Percentiles rank a stretch among this genome's conserved stretches.
These are phyloP conservation scores for Hyposoter didymator DNA, from an alignment of 2,888 invertebrate species.

Conservation along the genomic window DNA sequence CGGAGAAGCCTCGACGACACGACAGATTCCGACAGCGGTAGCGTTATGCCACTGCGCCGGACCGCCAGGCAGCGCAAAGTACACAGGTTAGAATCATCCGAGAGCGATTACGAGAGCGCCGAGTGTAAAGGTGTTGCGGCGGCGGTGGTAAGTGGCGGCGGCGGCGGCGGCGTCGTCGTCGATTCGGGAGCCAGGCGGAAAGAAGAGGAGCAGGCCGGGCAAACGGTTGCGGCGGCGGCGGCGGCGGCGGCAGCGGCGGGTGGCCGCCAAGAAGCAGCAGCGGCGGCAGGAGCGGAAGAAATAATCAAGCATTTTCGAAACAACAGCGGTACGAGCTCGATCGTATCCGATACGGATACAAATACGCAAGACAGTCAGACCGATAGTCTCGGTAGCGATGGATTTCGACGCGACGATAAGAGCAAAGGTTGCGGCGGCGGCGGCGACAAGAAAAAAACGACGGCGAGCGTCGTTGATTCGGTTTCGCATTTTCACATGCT, in stretches of 20 bases:
- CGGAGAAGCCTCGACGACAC: slow-evolving; percentile 80
- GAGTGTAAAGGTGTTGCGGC: slow-evolving; percentile 71
- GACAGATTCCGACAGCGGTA: slow-evolving; percentile 81
- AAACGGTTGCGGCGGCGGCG: neutral
- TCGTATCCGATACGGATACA: slow-evolving; percentile 83
- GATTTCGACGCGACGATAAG: slow-evolving; percentile 78
- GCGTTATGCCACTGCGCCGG: slow-evolving; percentile 75
- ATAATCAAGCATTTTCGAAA: slow-evolving; percentile 76
- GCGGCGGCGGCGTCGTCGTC: neutral
- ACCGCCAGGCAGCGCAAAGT: slow-evolving; percentile 77
- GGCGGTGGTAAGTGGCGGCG: neutral
- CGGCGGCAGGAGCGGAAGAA: no score
- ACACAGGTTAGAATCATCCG: slow-evolving; percentile 81
- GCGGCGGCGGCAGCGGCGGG: neutral
- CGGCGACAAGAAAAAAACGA: slow-evolving; percentile 81
- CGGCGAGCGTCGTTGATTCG: slow-evolving; percentile 83
- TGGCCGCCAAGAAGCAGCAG: neutral
- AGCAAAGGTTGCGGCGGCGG: slow-evolving; percentile 81
- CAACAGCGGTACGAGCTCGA: slow-evolving; percentile 72
- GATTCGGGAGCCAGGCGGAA: neutral
- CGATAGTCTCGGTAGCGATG: slow-evolving; percentile 85
- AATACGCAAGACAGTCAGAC: slow-evolving; percentile 85
- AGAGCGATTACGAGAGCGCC: slow-evolving; percentile 81
- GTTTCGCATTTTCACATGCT: slow-evolving; percentile 82
- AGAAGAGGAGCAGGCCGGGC: neutral